Evolutionary conservation across 2,113 vertebrate species (phyloP), one percentile per base, ranked within the genome.

Genomic region (Zingel zingel): DNA sequence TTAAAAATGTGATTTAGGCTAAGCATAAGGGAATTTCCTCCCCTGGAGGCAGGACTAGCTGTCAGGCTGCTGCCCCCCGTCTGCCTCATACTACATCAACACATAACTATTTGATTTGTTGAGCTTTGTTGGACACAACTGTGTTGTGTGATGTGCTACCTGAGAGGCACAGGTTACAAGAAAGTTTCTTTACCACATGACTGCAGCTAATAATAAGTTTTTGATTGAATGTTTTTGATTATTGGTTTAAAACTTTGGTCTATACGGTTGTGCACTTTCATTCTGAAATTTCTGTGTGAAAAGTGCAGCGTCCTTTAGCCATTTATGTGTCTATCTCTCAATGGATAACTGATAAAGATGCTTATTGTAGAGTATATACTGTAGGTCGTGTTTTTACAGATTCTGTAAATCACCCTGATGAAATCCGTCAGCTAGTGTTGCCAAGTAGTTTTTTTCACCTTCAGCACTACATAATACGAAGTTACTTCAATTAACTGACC

Each of bases 401-500:
- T 25, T 57, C 53, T 57, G 54, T 18, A 51, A 62, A 63, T 61
- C 47, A 50, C 12, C 12, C 25, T 75, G 30, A 56, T 21, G 16
- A 27, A 65, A 65, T 23, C 4, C 3, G 15, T 43, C 30, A 43
- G n/a, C n/a, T 23, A 23, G 45, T 36, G 47, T 36, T 36, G 27
- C 58, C 0, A 36, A 63, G 45, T 66, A 4, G 62, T 27, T 10
- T 67, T 67, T 33, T 43, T n/a, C 33, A 25, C 33, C 18, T 57
- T 57, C 45, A 57, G 30, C 11, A 8, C 47, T 18, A n/a, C 4
- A 53, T 16, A 27, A 53, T 75, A 54, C 50, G 30, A 25, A 16
- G 30, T 25, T 39, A 27, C 27, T 54, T 47, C 56, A 77, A 25
- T 45, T 0, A 57, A 88, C 94, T 90, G 53, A 97, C 97, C 93